Base-by-base conservation (phyloP, 2,797 vertebrate species). In the Mionectes olivaceus region DNA sequence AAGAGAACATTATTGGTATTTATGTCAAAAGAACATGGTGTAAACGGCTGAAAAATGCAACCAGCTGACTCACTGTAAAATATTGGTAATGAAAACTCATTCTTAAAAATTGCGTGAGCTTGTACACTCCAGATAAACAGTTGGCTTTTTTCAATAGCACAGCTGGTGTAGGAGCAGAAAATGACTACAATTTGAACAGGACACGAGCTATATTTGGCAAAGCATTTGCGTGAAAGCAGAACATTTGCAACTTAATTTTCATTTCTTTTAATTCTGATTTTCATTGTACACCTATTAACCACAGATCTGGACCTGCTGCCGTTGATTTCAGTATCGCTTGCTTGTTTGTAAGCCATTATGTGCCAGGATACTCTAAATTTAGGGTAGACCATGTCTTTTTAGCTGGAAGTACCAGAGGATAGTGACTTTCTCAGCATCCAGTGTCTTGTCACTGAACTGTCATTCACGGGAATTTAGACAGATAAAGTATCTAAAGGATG, bases 71-170 rank as follows among this genome's bases (percentile, higher is more conserved):
- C 70, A 71, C 75, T 86, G 94, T 89, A 91, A 91, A 95, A 86
- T 60, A 76, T 50, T 68, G 87, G 89, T 93, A 68, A 89, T 89
- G 82, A 89, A 90, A 92, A 53, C 30, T 33, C 60, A 69, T 94
- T 92, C 89, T 95, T 90, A 77, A 81, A 90, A 83, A 65, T 39
- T 75, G 73, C n/a, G 44, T 91, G 87, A 91, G 82, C 94, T 83
- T 69, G 79, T 85, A 83, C 35, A 57, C 84, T 89, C 78, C 43
- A 68, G 68, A 60, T 91, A 93, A 95, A 93, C 91, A 93, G 91
- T 91, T 95, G 94, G 55, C 70, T 91, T 76, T 84, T 80, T 53
- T 94, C 91, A 96, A 90, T 95, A 63, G 94, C 88, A 88, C 96
- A 96, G 95, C 94, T 95, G 95, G 79, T 87, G 74, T 12, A 56